Conservation (phyloP, 2,797 vertebrate species). For the Epinephelus malabaricus region DNA sequence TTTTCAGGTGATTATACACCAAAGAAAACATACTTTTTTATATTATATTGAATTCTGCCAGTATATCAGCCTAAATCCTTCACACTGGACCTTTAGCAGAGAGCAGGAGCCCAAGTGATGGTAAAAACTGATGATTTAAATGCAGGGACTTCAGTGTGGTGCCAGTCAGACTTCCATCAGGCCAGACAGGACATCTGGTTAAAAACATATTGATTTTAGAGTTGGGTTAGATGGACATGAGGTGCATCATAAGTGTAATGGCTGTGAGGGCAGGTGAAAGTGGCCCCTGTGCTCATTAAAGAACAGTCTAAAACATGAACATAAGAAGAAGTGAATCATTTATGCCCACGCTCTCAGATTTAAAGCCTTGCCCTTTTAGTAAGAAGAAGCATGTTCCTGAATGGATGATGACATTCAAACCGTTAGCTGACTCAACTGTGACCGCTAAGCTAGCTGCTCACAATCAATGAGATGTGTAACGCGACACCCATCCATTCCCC, state of each 20-base stretch:
- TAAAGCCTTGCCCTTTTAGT: slow-evolving; percentile 37
- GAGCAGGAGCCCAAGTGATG: background rate
- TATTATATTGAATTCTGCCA: no score
- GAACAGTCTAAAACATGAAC: slow-evolving; percentile 12
- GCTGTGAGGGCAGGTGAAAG: slow-evolving; percentile 10
- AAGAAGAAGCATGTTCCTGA: slow-evolving; percentile 20
- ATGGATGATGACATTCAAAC: slow-evolving; percentile 35
- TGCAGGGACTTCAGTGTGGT: background rate
- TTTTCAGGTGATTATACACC: no score
- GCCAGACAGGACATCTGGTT: background rate
- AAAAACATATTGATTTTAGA: slow-evolving; percentile 37
- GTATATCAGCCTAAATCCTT: no score
- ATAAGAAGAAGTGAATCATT: slow-evolving; percentile 16
- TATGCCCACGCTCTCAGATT: background rate
- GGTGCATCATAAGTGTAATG: background rate
- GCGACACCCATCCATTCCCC: slow-evolving; percentile 49
- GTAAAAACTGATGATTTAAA: no score
- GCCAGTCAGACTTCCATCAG: slow-evolving; percentile 13
- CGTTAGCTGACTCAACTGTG: slow-evolving; percentile 49
- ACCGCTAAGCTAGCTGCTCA: slow-evolving; percentile 41
- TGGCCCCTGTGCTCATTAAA: slow-evolving; percentile 24
- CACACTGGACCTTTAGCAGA: no score
- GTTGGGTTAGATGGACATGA: background rate
- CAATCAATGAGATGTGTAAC: slow-evolving; percentile 50
- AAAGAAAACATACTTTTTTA: no score